phyloP scores from a whole-genome alignment of 2,888 invertebrate species.

The Polymixis flavicincta region DNA sequence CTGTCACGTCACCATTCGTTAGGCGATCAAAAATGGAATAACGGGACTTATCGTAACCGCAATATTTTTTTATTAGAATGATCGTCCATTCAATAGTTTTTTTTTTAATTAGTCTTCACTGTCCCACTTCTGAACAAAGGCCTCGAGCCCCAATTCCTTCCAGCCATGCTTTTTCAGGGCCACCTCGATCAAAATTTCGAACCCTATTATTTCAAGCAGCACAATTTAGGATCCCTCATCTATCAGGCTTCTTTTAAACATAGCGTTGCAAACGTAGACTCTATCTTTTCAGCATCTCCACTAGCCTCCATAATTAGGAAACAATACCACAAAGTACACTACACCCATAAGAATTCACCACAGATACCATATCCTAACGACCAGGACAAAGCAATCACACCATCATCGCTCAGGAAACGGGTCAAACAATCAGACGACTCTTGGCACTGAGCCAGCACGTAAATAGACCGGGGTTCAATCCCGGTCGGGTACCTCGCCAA shows the following conservation, averaged over 20 bases:
- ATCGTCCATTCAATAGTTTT: no score
- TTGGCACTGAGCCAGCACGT: constrained; percentile 82
- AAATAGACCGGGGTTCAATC: constrained; percentile 87
- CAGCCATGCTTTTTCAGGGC: no score
- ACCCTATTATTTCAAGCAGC: background rate
- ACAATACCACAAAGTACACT: constrained; percentile 27
- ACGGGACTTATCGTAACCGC: no score
- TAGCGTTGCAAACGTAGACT: background rate
- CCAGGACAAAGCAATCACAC: constrained; percentile 66
- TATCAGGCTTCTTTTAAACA: background rate
- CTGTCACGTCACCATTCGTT: background rate
- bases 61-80: no score
- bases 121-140: no score
- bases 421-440: constrained; percentile 78
- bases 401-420: constrained; percentile 73
- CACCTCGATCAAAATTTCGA: no score
- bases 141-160: no score
- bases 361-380: constrained; percentile 27
- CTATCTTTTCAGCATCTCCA: background rate
- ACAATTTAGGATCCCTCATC: background rate
- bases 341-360: constrained; percentile 39
- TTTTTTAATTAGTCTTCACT: no score
- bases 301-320: background rate
- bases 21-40: no score
- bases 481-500: constrained; percentile 82